A percentile compares a stretch with the other conserved stretches of the same genome.
Conservation (phyloP, 2,113 vertebrate genomes). For the Trochalopteron elliotii region DNA sequence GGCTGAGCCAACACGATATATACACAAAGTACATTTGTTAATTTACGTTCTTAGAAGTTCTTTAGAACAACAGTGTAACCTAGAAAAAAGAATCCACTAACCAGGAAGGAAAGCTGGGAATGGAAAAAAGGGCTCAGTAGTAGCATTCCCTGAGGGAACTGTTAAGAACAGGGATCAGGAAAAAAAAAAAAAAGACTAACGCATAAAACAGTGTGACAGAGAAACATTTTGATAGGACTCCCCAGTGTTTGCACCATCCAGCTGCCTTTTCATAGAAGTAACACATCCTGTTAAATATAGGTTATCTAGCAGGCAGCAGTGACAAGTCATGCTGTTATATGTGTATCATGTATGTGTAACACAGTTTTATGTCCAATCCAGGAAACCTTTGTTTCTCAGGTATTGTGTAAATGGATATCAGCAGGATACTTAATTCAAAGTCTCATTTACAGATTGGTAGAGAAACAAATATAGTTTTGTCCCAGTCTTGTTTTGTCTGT, state of each 20-base stretch:
- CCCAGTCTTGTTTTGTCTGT: neutral
- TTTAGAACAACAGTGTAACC: neutral
- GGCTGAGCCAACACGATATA: neutral
- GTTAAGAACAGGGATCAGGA: neutral
- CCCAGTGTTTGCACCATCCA: neutral
- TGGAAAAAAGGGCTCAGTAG: neutral
- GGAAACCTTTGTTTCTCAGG: neutral
- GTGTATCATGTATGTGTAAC: neutral
- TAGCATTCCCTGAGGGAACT: neutral
- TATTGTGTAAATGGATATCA: neutral
- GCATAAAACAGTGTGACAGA: neutral
- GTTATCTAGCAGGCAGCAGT: neutral
- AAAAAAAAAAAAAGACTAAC: neutral
- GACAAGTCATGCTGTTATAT: neutral
- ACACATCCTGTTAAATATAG: neutral
- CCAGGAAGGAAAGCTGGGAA: neutral
- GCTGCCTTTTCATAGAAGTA: neutral
- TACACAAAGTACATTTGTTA: neutral
- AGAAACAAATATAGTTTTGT: neutral
- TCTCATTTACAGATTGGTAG: neutral
- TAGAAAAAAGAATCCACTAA: neutral
- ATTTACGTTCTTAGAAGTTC: neutral
- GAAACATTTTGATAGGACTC: neutral
- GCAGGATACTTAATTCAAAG: neutral
- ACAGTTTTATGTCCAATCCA: neutral